Evolutionary conservation across 1,140 invertebrate genomes (phyloP).

Genomic region (Hermetia illucens): DNA sequence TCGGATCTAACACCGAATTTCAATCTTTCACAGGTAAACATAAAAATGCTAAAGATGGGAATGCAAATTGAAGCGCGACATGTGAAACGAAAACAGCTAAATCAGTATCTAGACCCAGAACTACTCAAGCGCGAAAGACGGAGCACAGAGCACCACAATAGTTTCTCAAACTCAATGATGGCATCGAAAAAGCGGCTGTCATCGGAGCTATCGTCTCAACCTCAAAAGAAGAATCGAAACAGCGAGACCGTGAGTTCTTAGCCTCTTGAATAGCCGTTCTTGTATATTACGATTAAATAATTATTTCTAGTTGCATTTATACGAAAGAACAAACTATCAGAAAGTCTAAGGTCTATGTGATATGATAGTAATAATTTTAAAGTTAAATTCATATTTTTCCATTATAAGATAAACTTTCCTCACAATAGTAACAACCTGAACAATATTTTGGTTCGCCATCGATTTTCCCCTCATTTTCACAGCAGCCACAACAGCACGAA

Average conservation of each 20-base stretch:
- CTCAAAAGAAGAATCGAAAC: conserved; percentile 16
- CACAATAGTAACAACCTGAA: no score
- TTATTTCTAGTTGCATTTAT: not conserved
- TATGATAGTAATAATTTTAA: not conserved
- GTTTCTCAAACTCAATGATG: conserved; percentile 21
- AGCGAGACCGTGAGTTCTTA: conserved; percentile 24
- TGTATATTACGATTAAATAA: conserved; percentile 1
- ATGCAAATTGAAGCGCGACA: conserved; percentile 78
- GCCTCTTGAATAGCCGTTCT: not conserved
- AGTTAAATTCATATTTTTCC: not conserved
- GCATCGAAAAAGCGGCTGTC: conserved; percentile 26
- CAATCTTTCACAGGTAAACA: conserved; percentile 45
- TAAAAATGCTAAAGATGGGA: conserved; percentile 71
- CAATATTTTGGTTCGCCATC: not conserved
- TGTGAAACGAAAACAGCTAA: conserved; percentile 58
- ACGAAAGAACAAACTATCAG: not conserved
- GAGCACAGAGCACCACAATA: conserved; percentile 29
- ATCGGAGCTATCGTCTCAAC: conserved; percentile 17
- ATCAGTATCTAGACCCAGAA: conserved; percentile 54
- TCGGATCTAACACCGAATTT: not conserved
- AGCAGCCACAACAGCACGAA: conserved; percentile 16
- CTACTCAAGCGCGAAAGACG: conserved; percentile 55
- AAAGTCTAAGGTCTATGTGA: no score
- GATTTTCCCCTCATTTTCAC: not conserved
- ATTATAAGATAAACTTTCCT: not conserved